A percentile compares a stretch with the other conserved stretches of the same genome.
phyloP scores from a whole-genome alignment of 2,797 vertebrate genomes.

The Sebastes trivittatus region DNA sequence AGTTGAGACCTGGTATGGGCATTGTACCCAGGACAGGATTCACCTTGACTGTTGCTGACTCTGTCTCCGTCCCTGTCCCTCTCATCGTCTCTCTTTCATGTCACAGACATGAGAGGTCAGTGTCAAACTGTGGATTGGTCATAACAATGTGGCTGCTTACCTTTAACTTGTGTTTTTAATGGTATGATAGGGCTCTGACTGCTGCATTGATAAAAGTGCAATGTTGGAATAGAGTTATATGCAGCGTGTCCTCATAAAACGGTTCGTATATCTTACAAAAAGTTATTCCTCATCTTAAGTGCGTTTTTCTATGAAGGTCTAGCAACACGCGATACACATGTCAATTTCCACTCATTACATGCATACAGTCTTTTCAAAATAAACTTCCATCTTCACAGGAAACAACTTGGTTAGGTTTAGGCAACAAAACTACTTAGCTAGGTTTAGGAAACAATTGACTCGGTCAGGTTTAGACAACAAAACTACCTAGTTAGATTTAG shows the following conservation, averaged over 20 bases:
- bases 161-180: slow-evolving; percentile 19
- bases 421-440: too few species aligned
- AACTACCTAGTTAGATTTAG: too few species aligned
- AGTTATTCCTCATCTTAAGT: neutral
- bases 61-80: neutral
- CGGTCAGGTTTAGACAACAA: too few species aligned
- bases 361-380: neutral
- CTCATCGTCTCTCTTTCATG: slow-evolving; percentile 23
- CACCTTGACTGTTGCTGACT: slow-evolving; percentile 53
- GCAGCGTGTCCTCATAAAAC: neutral
- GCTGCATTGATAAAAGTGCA: slow-evolving; percentile 6
- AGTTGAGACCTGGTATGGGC: slow-evolving; percentile 32
- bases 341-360: neutral
- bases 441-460: too few species aligned
- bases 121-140: slow-evolving; percentile 12
- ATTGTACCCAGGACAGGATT: slow-evolving; percentile 36
- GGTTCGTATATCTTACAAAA: neutral
- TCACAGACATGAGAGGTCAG: slow-evolving; percentile 23
- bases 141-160: slow-evolving; percentile 14
- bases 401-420: too few species aligned
- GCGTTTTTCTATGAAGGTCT: neutral
- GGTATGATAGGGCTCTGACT: neutral
- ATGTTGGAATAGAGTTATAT: neutral
- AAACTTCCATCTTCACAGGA: too few species aligned
- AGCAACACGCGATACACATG: neutral